Conservation (phyloP, 2,113 vertebrate species). For the Plecturocebus donacophilus region DNA sequence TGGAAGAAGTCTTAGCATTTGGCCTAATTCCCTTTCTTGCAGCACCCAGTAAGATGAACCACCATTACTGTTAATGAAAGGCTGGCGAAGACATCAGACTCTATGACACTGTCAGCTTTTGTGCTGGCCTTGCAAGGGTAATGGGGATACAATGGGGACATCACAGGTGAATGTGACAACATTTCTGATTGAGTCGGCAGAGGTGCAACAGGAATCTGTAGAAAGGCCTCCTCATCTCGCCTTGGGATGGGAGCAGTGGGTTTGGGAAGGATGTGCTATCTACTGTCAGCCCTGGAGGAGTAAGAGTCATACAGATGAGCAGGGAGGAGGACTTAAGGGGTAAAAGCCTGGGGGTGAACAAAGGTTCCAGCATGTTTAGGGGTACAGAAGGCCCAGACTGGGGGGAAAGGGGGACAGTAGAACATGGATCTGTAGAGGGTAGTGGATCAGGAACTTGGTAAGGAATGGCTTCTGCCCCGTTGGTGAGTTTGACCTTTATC, state of each 20-base stretch:
- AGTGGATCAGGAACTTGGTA: not conserved
- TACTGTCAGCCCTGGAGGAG: not conserved
- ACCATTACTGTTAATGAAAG: not conserved
- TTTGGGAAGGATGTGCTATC: not conserved
- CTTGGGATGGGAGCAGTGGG: not conserved
- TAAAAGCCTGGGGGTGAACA: not conserved
- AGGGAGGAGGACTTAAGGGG: not conserved
- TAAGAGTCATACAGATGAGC: too few relatives aligned
- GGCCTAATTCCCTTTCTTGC: conserved; percentile 4
- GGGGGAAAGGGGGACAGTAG: too few relatives aligned
- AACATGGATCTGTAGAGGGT: too few relatives aligned
- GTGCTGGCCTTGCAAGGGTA: not conserved
- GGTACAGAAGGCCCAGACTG: not conserved
- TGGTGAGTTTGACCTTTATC: not conserved
- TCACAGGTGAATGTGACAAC: not conserved
- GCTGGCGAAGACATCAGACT: not conserved
- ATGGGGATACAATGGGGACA: not conserved
- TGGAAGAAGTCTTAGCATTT: not conserved
- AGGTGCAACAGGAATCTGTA: accelerated
- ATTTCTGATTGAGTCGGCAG: not conserved
- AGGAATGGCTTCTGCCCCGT: not conserved
- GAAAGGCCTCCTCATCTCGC: not conserved
- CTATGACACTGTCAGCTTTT: not conserved
- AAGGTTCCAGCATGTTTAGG: not conserved
- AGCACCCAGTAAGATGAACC: not conserved